phyloP scores from a whole-genome alignment of 2,113 vertebrate species.

The Panurus biarmicus region DNA sequence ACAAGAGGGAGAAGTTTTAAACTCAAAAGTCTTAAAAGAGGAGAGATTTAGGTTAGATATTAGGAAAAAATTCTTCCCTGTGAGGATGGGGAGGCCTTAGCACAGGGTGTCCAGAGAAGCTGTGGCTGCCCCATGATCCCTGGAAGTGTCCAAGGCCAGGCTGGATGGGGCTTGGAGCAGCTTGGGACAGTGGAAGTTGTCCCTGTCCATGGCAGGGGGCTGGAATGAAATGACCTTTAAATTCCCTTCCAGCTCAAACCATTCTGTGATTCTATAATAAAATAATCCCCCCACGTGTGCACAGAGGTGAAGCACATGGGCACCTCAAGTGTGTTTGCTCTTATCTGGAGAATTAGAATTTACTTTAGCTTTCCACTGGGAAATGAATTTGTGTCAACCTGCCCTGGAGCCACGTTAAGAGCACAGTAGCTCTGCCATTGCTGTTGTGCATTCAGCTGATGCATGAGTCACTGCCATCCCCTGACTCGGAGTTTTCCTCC shows the following conservation, averaged over 20 bases:
- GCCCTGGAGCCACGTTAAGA: not conserved
- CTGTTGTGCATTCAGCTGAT: not conserved
- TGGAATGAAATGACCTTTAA: not conserved
- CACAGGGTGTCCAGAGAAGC: not conserved
- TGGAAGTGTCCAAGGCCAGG: not conserved
- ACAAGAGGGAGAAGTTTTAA: not conserved
- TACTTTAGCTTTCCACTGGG: not conserved
- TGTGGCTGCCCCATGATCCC: not conserved
- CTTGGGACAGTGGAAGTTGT: not conserved
- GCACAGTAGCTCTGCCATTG: not conserved
- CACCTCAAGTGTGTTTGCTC: not conserved
- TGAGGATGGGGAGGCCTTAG: not conserved
- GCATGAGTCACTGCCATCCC: not conserved
- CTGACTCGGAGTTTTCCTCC: not conserved
- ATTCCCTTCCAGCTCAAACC: not conserved
- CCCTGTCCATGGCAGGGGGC: not conserved
- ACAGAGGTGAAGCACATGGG: not conserved
- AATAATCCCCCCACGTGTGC: not conserved
- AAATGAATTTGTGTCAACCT: not conserved
- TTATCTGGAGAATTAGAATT: not conserved
- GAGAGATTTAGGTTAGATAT: not conserved
- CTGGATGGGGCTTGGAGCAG: fast-evolving
- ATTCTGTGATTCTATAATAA: not conserved
- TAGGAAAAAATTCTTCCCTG: not conserved
- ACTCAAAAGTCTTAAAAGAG: too few relatives aligned